Evolutionary conservation across 2,113 vertebrate genomes (phyloP).

Genomic region (Sinocyclocheilus anshuiensis): DNA sequence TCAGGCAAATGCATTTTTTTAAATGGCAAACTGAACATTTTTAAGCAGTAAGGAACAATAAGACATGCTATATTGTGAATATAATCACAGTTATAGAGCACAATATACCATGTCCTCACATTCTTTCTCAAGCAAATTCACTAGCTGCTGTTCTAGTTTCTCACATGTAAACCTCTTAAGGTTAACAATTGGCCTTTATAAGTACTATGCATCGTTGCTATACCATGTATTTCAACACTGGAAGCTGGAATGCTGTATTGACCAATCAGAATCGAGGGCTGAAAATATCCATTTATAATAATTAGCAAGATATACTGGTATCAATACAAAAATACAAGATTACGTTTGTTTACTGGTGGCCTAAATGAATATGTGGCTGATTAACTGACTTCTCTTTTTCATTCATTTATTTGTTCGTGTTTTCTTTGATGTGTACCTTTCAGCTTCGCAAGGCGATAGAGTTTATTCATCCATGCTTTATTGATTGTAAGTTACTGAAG

Average conservation of each 20-base stretch:
- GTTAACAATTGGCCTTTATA: neutral
- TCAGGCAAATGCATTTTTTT: neutral
- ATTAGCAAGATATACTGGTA: neutral
- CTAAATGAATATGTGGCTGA: neutral
- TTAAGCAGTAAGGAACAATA: neutral
- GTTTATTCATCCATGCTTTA: constrained; percentile 54
- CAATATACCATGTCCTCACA: neutral
- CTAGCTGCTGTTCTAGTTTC: neutral
- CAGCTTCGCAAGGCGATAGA: constrained; percentile 34
- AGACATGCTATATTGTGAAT: neutral
- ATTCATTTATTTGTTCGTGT: neutral
- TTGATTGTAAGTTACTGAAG: constrained; percentile 43
- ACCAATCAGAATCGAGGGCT: neutral
- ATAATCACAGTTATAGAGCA: neutral
- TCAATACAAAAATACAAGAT: neutral
- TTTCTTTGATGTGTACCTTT: constrained; percentile 34
- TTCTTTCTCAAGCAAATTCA: neutral
- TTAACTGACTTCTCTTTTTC: neutral
- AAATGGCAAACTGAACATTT: neutral
- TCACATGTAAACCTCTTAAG: neutral
- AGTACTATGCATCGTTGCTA: neutral
- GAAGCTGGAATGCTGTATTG: neutral
- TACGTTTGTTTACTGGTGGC: neutral
- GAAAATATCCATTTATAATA: neutral
- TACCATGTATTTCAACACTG: neutral